Evolutionary conservation across 2,888 invertebrate genomes (phyloP).

Genomic region (Gymnosoma rotundatum): DNA sequence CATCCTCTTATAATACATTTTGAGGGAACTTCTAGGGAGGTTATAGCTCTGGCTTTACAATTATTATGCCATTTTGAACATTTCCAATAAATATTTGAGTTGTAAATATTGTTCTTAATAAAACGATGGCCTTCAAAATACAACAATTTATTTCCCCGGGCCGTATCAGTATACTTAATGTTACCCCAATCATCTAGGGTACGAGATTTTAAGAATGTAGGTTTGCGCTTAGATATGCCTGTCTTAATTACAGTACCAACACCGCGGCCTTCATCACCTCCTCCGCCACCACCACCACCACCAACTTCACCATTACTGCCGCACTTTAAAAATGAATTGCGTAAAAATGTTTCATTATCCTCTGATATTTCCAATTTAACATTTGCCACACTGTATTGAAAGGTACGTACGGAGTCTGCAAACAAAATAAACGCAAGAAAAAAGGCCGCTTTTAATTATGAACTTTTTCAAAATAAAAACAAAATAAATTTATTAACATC

Average conservation of each 20-base stretch:
- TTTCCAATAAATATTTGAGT: constrained; percentile 82
- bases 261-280: neutral
- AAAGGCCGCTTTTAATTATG: too few relatives aligned
- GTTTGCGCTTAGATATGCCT: constrained; percentile 74
- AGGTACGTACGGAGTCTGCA: constrained; percentile 70
- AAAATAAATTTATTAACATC: too few relatives aligned
- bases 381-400: constrained; percentile 70
- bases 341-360: constrained; percentile 69
- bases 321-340: constrained; percentile 51
- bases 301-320: neutral
- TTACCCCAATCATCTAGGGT: constrained; percentile 78
- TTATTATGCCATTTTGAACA: constrained; percentile 82
- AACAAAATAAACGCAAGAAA: constrained; percentile 25
- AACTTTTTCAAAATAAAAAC: too few relatives aligned
- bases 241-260: constrained; percentile 67
- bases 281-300: neutral
- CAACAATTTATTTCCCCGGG: constrained; percentile 80
- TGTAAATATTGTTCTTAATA: constrained; percentile 81
- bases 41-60: constrained; percentile 81
- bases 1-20: constrained; percentile 79
- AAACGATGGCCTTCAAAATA: constrained; percentile 81
- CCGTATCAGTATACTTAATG: constrained; percentile 78
- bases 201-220: constrained; percentile 74
- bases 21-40: constrained; percentile 76
- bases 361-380: constrained; percentile 67